Evolutionary conservation across 2,113 vertebrate species (phyloP), one percentile per base, ranked within the genome.

Genomic region (Heliornis fulica): DNA sequence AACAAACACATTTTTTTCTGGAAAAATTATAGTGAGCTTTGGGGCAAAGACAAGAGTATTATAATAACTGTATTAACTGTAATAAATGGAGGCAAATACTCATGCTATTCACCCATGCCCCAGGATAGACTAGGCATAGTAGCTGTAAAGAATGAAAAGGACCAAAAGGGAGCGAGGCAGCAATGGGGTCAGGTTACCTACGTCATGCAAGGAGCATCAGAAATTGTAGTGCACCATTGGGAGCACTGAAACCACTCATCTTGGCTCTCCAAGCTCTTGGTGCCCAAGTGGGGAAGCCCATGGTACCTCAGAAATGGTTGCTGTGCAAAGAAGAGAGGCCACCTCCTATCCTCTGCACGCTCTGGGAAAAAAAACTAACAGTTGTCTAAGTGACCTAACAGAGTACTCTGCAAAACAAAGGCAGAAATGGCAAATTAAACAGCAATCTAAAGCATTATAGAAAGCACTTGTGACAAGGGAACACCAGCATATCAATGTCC

Each of bases 101-200:
- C 7, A 7, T 3, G 31, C 6, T 26, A 0, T 2, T 40, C 29
- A 48, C 57, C 16, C 20, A 1, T 5, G 38, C 16, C 51, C 20
- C 36, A 38, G 41, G 32, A 40, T 1, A 93, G 46, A 36, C 43
- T 76, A 46, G 43, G 4, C 23, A 48, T 2, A 74, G 32, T 2
- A 15, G 28, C 31, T 9, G 28, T 20, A 26, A 60, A 41, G 41
- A 78, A 54, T 5, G 54, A 77, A 81, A 74, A 66, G 31, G 9
- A 48, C 11, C 5, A 29, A 32, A 70, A 63, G 16, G 13, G 11
- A 87, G 19, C 1, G 5, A n/a, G 32, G 43, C 36, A 46, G 38
- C 41, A 48, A 28, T 5, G 36, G 21, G 14, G 29, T 13, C 72
- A 50, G 51, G 38, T 75, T 32, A 80, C 26, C 29, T 10, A 11